Base-by-base conservation (phyloP, 35 echinoderm and acorn worm genomes). In the Lytechinus variegatus region DNA sequence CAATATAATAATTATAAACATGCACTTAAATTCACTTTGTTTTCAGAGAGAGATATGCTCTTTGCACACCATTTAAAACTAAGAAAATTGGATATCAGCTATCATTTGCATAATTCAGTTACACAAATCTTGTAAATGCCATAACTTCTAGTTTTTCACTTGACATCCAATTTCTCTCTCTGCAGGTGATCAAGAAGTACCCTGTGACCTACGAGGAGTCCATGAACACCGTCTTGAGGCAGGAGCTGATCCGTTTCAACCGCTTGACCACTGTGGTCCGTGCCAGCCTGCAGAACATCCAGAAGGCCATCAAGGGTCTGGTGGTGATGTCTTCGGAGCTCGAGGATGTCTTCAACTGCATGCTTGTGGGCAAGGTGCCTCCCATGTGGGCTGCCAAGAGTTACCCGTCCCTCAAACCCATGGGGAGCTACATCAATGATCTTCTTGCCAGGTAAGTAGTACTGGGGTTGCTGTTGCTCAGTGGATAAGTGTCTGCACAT, bases 311-410 rank as follows among this genome's bases (percentile, higher is more conserved):
- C 94, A 99, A 99, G 94, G 98, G 98, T 94, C 94, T 99, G 91
- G 98, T 99, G 55, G 97, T 99, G 89, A 99, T 99, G 98, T 99
- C 98, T 21, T 96, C 98, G 53, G 98, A 99, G 91, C 89, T 99
- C 86, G 98, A 99, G 54, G 97, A 99, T 94, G 98, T 99, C 87
- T 99, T 99, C 87, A 95, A 99, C 95, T 98, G 98, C 56, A 99
- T 98, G 97, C 89, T 99, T 11, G 89, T 99, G 3, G 98, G 97
- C 86, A 98, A 96, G 66, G 97, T 98, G 55, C 97, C 97, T 61
- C 96, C 97, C 0, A 98, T 96, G 96, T 98, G 97, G 98, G 98
- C 98, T 14, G 96, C 98, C 33, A 99, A 99, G 92, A 98, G 97
- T 58, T 99, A 99, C 87, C 98, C 98, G 0, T 99, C 98, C 9